A percentile compares a stretch with the other conserved stretches of the same genome.
phyloP scores from a whole-genome alignment of 2,888 invertebrate genomes.

The Cosmopolites sordidus region DNA sequence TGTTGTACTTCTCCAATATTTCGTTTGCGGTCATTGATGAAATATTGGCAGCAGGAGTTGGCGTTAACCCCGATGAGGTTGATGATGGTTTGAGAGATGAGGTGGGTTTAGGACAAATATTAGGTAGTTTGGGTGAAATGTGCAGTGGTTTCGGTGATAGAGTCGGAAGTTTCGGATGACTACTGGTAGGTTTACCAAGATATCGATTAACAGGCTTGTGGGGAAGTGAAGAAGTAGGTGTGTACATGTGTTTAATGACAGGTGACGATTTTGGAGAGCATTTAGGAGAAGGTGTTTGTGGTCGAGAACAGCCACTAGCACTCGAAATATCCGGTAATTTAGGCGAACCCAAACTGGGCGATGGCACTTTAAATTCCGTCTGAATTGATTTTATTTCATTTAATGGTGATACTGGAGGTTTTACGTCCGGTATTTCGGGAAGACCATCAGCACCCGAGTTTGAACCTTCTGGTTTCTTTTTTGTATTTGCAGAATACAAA shows the following conservation, averaged over 20 bases:
- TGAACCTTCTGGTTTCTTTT: too few species aligned
- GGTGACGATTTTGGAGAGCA: constrained; percentile 37
- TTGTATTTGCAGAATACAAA: too few species aligned
- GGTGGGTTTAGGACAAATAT: constrained; percentile 15
- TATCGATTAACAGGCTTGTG: constrained; percentile 14
- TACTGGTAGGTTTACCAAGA: background rate
- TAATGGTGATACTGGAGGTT: constrained; percentile 21
- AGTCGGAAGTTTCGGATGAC: background rate
- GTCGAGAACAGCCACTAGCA: constrained; percentile 3
- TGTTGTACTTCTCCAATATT: constrained; percentile 46
- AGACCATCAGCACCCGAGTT: background rate
- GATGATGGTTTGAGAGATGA: constrained; percentile 2
- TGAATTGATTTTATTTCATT: constrained; percentile 19
- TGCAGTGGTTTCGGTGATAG: constrained; percentile 7
- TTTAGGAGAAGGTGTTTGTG: constrained; percentile 29
- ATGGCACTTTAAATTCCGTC: constrained; percentile 26
- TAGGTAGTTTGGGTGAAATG: constrained; percentile 5
- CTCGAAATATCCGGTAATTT: constrained; percentile 18
- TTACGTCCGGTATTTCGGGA: background rate
- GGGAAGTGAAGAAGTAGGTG: constrained; percentile 25
- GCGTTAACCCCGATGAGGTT: constrained; percentile 6
- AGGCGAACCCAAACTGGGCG: constrained; percentile 20
- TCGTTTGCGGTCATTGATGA: constrained; percentile 40
- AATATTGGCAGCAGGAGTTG: constrained; percentile 7
- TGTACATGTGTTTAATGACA: constrained; percentile 35